Evolutionary conservation across 2,888 invertebrate species (phyloP).

Genomic region (Malacosoma neustria): DNA sequence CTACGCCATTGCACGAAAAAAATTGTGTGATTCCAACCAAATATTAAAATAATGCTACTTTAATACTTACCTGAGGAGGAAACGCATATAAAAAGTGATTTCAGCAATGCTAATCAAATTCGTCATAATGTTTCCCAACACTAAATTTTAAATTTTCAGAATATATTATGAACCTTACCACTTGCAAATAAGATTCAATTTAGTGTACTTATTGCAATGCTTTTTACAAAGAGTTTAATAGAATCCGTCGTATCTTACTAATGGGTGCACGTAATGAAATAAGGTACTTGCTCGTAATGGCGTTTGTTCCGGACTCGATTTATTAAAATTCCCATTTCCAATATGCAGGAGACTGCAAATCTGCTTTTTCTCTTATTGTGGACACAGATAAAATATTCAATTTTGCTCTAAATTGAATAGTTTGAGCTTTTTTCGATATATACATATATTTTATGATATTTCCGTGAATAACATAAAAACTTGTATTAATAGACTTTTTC

Average conservation of each 20-base stretch:
- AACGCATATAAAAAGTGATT: too few species aligned
- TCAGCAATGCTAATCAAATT: too few species aligned
- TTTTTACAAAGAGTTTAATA: constrained; percentile 46
- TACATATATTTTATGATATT: too few species aligned
- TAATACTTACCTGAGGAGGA: too few species aligned
- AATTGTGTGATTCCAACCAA: too few species aligned
- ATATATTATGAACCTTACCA: background rate
- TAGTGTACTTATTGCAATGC: background rate
- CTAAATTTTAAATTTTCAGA: too few species aligned
- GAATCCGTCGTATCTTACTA: constrained; percentile 68
- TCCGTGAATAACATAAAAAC: too few species aligned
- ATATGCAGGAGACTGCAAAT: constrained; percentile 38
- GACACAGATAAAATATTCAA: background rate
- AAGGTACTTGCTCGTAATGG: constrained; percentile 57
- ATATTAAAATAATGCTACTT: too few species aligned
- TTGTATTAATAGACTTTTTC: too few species aligned
- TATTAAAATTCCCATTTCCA: constrained; percentile 52
- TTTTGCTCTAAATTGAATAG: background rate
- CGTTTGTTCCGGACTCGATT: constrained; percentile 44
- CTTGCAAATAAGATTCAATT: background rate
- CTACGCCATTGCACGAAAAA: too few species aligned
- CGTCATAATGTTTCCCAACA: too few species aligned
- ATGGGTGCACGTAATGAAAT: constrained; percentile 69
- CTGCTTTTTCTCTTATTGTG: constrained; percentile 15
- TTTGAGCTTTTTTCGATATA: too few species aligned